Base-by-base conservation (phyloP, 2,888 invertebrate genomes). In the Meteorus colon region DNA sequence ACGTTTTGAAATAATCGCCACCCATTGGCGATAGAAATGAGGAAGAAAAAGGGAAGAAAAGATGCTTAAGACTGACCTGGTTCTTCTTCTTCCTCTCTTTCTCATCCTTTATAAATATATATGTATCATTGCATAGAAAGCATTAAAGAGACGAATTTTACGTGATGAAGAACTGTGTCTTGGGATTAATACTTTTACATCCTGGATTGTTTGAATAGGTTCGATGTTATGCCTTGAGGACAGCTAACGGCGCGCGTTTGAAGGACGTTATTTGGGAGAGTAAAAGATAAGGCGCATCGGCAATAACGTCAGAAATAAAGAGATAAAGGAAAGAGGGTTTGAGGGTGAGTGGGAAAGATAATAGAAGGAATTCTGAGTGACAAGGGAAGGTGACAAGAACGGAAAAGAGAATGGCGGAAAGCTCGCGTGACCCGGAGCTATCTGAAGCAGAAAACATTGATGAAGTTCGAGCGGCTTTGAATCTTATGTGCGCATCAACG, bases 341-440 rank as follows among this genome's bases (percentile, higher is more conserved):
- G 73, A 63, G 48, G 37, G 51, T 55, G 48, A 48, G n/a, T n/a
- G 48, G n/a, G 19, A 55, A 74, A 19, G 37, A 34, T n/a, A 65
- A 69, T 73, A 74, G 34, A 19, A 24, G 68, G 29, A 34, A 62
- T 37, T 62, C 60, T 29, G 41, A 10, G 19, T 59, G 12, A 59
- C 34, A 31, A 55, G 48, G 63, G 16, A 34, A 34, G 27, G 37
- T 51, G 51, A 62, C 41, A 69, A 19, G 14, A 51, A 69, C 19
- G n/a, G 41, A 70, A 16, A 70, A 73, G 60, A 63, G 65, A 62
- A 89, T 89, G 88, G 85, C 88, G 80, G 89, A 88, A 78, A 84
- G 86, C 72, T 84, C 86, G 78, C 86, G 86, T 78, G 87, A 89
- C 77, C 85, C 88, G 71, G 89, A 88, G 71, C 79, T 86, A 76